Conservation (phyloP, 2,113 vertebrate genomes). For the Phocoena phocoena region DNA sequence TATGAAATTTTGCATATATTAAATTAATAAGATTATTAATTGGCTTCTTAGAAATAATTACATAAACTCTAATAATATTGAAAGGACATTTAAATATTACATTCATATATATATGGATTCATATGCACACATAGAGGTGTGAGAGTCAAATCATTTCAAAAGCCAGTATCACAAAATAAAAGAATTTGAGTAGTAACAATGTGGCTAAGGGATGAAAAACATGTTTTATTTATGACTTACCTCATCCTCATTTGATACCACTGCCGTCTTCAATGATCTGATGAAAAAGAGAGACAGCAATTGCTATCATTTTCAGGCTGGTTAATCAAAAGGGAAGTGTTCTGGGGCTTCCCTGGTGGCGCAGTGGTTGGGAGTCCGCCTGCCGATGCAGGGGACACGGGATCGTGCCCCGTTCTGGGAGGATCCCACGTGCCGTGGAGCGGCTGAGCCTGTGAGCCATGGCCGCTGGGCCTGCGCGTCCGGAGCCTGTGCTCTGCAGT, state of each 20-base stretch:
- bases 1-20: background rate
- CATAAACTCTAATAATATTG: background rate
- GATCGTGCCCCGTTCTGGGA: no score
- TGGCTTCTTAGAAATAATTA: background rate
- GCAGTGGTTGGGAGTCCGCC: no score
- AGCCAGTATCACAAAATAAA: background rate
- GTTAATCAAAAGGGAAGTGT: slow-evolving; percentile 4
- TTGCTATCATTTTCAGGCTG: background rate
- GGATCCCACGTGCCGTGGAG: no score
- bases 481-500: no score
- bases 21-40: background rate
- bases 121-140: background rate
- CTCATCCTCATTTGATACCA: background rate
- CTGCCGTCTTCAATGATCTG: background rate
- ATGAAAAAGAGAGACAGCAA: background rate
- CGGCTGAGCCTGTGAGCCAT: no score
- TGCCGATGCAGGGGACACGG: no score
- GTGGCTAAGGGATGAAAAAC: background rate
- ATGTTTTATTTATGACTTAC: background rate
- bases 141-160: background rate
- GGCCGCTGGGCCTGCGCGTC: no score
- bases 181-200: background rate
- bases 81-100: background rate
- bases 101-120: background rate
- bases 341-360: background rate